phyloP scores from a whole-genome alignment of 2,113 vertebrate genomes.

The Porphyrio hochstetteri region DNA sequence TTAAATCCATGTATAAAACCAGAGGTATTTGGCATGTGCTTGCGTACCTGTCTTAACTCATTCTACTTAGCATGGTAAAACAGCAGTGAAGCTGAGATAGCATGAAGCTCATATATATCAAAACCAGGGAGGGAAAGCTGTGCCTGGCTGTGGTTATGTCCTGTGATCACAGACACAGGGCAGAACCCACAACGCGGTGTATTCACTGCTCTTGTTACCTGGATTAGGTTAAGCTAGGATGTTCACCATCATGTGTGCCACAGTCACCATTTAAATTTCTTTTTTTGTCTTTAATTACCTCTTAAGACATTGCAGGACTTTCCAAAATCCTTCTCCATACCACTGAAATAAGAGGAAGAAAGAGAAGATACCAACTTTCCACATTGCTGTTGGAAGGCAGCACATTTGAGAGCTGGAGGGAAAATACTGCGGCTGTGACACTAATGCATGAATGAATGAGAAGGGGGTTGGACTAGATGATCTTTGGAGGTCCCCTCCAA shows the following conservation, averaged over 20 bases:
- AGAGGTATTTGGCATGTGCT: background rate
- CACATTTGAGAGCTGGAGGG: background rate
- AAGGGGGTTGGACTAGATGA: no score
- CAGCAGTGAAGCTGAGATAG: background rate
- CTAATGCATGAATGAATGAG: background rate
- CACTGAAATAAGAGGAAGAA: background rate
- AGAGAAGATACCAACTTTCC: background rate
- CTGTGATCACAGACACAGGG: background rate
- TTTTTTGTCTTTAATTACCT: background rate
- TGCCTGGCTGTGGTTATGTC: background rate
- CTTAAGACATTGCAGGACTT: background rate
- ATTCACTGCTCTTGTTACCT: background rate
- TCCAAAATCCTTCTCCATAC: background rate
- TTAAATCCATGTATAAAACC: background rate
- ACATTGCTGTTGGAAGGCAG: background rate
- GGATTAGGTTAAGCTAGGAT: background rate
- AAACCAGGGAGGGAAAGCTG: background rate
- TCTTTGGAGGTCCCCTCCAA: no score
- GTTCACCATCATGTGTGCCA: accelerated
- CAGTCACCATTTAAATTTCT: background rate
- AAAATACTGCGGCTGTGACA: background rate
- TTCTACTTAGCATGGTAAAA: background rate
- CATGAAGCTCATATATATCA: background rate
- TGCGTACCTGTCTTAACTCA: background rate
- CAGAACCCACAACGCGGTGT: background rate